A percentile compares a stretch with the other conserved stretches of the same genome.
Conservation (phyloP, 2,113 vertebrate species). For the Heterotis niloticus region DNA sequence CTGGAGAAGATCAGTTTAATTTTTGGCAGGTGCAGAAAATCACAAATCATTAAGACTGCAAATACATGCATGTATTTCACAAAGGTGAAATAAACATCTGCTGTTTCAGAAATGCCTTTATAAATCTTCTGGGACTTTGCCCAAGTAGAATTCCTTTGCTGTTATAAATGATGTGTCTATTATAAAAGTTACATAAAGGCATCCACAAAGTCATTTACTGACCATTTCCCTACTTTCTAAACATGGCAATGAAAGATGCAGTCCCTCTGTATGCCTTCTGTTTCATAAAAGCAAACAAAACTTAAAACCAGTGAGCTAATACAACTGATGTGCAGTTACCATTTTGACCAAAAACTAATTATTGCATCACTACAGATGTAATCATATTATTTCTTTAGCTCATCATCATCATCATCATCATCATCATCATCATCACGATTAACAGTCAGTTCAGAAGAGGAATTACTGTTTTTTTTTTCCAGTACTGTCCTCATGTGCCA, state of each 20-base stretch:
- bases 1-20: neutral
- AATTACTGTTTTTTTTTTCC: neutral
- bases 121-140: neutral
- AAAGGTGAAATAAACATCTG: constrained; percentile 1
- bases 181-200: neutral
- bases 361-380: constrained; percentile 20
- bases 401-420: neutral
- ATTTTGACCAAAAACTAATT: constrained; percentile 19
- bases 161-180: neutral
- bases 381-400: constrained; percentile 3
- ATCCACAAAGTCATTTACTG: neutral
- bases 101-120: constrained; percentile 8
- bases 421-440: neutral
- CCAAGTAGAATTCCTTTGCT: neutral
- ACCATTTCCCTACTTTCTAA: neutral
- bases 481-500: neutral
- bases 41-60: neutral
- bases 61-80: neutral
- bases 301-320: neutral
- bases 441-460: constrained; percentile 32
- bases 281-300: constrained; percentile 8
- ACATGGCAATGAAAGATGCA: neutral
- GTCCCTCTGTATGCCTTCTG: neutral
- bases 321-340: constrained; percentile 18
- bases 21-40: neutral